Evolutionary conservation across 2,888 invertebrate genomes (phyloP).

Genomic region (Ormyrus rosae): DNA sequence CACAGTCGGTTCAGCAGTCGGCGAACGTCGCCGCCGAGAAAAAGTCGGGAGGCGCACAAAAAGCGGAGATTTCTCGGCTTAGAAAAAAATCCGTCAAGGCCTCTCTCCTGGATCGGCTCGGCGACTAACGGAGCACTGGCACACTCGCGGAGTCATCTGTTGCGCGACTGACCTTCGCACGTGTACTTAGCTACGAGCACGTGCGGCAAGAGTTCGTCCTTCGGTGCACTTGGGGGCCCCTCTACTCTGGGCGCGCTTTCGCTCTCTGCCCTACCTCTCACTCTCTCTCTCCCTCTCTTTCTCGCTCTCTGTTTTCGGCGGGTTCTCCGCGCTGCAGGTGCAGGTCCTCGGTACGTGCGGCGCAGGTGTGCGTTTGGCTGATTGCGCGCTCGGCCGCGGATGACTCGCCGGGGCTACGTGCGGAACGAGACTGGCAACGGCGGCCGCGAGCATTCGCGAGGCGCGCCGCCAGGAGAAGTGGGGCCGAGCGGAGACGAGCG

Average conservation of each 20-base stretch:
- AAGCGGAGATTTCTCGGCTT: too few relatives aligned
- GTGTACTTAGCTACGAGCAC: neutral
- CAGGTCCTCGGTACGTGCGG: neutral
- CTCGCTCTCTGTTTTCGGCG: neutral
- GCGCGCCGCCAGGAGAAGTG: slow-evolving; percentile 5
- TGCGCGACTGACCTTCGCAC: slow-evolving; percentile 6
- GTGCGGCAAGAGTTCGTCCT: neutral
- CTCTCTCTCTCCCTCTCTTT: too few relatives aligned
- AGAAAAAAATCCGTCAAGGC: neutral
- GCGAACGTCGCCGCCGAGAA: neutral
- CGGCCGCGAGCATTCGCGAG: neutral
- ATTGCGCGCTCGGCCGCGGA: too few relatives aligned
- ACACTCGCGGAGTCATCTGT: slow-evolving; percentile 16
- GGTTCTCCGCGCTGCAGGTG: neutral
- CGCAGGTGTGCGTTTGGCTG: neutral
- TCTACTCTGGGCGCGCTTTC: neutral
- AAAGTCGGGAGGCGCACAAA: too few relatives aligned
- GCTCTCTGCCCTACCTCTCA: too few relatives aligned
- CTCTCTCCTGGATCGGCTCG: too few relatives aligned
- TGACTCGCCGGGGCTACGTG: slow-evolving; percentile 23
- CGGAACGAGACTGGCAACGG: slow-evolving; percentile 40
- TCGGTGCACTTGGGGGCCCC: neutral
- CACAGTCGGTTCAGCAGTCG: neutral
- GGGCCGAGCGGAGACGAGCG: neutral
- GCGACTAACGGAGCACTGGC: neutral